These are phyloP conservation scores for Harpagifer antarcticus DNA, from an alignment of 2,797 vertebrate genomes.

Conservation along the genomic window DNA sequence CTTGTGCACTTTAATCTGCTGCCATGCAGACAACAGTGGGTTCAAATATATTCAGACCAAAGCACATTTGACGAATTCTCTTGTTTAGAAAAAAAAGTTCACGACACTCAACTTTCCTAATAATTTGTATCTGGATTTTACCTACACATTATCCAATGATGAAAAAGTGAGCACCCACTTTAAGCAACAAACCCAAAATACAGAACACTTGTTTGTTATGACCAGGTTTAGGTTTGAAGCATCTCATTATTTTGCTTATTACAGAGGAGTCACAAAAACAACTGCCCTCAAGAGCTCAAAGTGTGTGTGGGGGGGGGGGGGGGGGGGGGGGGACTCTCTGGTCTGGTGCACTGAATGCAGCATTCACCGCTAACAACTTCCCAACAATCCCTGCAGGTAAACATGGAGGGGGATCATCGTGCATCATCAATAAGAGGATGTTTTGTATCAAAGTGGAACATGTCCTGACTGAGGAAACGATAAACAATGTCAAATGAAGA, in stretches of 20 bases:
- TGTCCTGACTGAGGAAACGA: not conserved
- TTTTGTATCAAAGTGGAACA: not conserved
- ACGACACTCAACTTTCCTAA: not conserved
- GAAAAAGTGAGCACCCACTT: not conserved
- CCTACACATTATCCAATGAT: not conserved
- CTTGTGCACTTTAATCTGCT: constrained; percentile 48
- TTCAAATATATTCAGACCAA: constrained; percentile 19
- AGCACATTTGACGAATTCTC: constrained; percentile 3
- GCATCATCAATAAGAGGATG: not conserved
- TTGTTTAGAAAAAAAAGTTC: not conserved
- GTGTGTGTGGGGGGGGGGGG: not conserved
- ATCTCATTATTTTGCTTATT: not conserved
- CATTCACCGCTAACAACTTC: not conserved
- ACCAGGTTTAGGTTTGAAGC: not conserved
- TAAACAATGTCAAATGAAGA: constrained; percentile 11
- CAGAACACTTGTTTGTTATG: not conserved
- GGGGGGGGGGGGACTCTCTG: not conserved
- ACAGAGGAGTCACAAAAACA: not conserved
- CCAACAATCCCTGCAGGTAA: not conserved
- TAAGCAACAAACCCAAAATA: not conserved
- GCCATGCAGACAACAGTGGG: constrained; percentile 27
- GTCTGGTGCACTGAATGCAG: not conserved
- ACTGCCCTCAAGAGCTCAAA: not conserved
- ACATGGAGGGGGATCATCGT: not conserved
- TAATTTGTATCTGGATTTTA: not conserved